These are phyloP conservation scores for Ochlodes sylvanus DNA, from an alignment of 2,888 invertebrate genomes.

Conservation along the genomic window DNA sequence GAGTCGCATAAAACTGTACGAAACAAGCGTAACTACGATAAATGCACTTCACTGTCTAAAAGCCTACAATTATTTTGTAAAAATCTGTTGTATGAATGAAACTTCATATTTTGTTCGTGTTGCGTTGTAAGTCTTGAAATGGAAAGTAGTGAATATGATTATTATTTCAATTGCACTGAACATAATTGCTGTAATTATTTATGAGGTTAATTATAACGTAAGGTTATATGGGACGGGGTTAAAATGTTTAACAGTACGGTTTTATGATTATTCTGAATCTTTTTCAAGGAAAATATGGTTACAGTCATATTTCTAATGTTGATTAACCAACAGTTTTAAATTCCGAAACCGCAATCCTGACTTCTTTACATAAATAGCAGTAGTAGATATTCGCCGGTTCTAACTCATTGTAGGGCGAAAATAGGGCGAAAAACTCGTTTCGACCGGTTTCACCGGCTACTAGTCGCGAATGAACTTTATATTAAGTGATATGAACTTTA, in stretches of 20 bases:
- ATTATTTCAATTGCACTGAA: constrained; percentile 1
- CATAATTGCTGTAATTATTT: not conserved
- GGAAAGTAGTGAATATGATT: not conserved
- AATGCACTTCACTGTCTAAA: constrained; percentile 32
- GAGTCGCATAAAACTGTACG: constrained; percentile 13
- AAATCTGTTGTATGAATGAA: constrained; percentile 8
- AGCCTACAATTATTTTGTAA: constrained; percentile 26
- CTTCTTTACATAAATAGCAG: too few relatives aligned
- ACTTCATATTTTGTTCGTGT: not conserved
- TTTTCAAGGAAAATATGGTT: too few relatives aligned
- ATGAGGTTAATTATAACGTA: not conserved
- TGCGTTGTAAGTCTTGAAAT: not conserved
- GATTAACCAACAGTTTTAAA: too few relatives aligned
- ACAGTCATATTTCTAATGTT: too few relatives aligned
- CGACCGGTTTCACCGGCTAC: too few relatives aligned
- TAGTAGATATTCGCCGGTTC: too few relatives aligned
- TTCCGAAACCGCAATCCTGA: too few relatives aligned
- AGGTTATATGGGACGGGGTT: not conserved
- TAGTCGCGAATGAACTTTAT: too few relatives aligned
- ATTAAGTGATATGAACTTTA: too few relatives aligned
- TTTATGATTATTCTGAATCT: too few relatives aligned
- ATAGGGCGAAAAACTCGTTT: too few relatives aligned
- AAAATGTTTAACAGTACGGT: not conserved
- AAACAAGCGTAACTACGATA: constrained; percentile 21
- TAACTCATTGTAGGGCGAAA: too few relatives aligned